Evolutionary conservation across 2,113 vertebrate genomes (phyloP).

Genomic region (Perca schrenkii): DNA sequence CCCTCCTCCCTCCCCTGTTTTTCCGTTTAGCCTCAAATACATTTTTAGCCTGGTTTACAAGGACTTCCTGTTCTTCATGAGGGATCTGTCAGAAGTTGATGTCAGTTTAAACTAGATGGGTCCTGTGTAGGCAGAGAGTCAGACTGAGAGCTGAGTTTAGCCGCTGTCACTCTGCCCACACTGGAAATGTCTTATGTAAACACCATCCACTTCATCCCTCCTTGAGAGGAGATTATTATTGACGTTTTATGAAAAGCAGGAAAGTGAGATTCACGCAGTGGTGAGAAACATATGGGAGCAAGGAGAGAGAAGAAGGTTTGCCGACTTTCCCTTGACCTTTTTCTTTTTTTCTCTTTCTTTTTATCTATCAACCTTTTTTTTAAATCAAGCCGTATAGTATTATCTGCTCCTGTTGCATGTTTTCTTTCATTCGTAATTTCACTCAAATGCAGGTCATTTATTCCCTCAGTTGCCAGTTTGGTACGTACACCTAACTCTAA

Average conservation of each 20-base stretch:
- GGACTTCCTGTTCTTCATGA: constrained; percentile 45
- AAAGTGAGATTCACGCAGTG: constrained; percentile 56
- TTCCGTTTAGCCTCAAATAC: constrained; percentile 14
- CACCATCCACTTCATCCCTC: constrained; percentile 58
- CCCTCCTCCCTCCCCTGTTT: background rate
- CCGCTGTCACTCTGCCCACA: constrained; percentile 66
- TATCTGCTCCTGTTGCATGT: background rate
- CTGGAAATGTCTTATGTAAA: constrained; percentile 74
- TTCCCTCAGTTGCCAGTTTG: background rate
- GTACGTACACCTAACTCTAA: background rate
- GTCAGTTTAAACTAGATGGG: constrained; percentile 61
- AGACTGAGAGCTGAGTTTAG: constrained; percentile 52
- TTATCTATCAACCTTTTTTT: background rate
- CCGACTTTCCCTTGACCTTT: background rate
- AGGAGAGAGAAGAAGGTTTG: background rate
- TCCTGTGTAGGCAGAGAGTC: constrained; percentile 67
- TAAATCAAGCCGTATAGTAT: background rate
- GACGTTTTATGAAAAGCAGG: constrained; percentile 52
- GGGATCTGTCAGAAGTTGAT: constrained; percentile 57
- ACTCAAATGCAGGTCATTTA: background rate
- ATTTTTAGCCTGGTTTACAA: constrained; percentile 41
- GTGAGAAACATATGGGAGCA: constrained; percentile 46
- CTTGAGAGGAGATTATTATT: constrained; percentile 57
- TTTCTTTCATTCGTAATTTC: background rate
- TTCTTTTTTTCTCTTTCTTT: background rate